Conservation (phyloP, 2,888 invertebrate genomes). For the Pheosia gnoma region DNA sequence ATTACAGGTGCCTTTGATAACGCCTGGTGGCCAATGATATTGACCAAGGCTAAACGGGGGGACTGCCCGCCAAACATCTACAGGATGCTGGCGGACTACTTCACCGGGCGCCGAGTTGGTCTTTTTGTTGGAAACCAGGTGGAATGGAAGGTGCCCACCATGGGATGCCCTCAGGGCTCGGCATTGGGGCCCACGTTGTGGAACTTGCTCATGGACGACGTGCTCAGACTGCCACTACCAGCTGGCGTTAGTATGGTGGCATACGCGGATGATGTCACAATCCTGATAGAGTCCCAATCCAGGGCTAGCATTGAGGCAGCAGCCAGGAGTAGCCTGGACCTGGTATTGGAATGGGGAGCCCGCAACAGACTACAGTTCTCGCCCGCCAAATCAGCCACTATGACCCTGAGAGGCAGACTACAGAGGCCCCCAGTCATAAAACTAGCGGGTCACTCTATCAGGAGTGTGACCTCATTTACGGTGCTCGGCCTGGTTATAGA, state of each 20-base stretch:
- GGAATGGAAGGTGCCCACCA: conserved; percentile 25
- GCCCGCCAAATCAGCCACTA: conserved; percentile 19
- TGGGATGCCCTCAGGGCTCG: conserved; percentile 41
- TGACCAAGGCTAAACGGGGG: conserved; percentile 33
- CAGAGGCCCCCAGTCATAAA: conserved; percentile 5
- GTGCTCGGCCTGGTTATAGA: background rate
- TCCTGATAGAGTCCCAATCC: conserved; percentile 27
- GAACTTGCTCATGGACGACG: conserved; percentile 38
- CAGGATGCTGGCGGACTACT: conserved; percentile 35
- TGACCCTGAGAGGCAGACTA: conserved; percentile 19
- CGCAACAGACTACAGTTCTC: conserved; percentile 34
- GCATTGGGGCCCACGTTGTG: conserved; percentile 32
- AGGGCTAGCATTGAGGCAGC: background rate
- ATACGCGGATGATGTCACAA: conserved; percentile 38
- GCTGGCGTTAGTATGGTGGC: conserved; percentile 22
- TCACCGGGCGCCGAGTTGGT: conserved; percentile 23
- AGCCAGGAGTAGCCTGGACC: background rate
- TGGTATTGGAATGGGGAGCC: conserved; percentile 14
- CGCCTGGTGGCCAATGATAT: conserved; percentile 51
- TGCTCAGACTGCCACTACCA: conserved; percentile 29
- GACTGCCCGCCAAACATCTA: conserved; percentile 40
- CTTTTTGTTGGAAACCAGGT: conserved; percentile 23
- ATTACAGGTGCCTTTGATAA: conserved; percentile 46
- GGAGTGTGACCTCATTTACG: conserved; percentile 3
- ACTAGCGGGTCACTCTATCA: conserved; percentile 5